A percentile compares a stretch with the other conserved stretches of the same genome.
Evolutionary conservation across 2,113 vertebrate genomes (phyloP).

Genomic region (Geococcyx californianus): DNA sequence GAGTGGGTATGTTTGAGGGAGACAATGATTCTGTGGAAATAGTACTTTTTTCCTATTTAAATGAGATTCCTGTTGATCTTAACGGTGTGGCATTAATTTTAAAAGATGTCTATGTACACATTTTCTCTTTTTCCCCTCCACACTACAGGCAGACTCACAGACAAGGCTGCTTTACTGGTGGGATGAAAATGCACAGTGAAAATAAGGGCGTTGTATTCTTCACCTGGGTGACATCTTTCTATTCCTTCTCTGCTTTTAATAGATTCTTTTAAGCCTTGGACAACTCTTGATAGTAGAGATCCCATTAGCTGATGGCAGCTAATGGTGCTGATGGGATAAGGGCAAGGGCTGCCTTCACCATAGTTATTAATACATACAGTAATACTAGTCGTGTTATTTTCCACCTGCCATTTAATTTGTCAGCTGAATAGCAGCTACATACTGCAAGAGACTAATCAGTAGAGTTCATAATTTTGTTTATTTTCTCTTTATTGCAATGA

Average conservation of each 20-base stretch:
- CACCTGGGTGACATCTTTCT: background rate
- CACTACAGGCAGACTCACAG: background rate
- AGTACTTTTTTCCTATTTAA: background rate
- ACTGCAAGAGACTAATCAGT: background rate
- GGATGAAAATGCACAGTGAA: conserved; percentile 1
- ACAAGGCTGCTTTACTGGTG: background rate
- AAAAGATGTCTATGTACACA: background rate
- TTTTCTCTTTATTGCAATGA: background rate
- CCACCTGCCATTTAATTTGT: background rate
- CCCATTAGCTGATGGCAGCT: background rate
- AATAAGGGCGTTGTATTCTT: background rate
- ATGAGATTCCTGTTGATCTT: conserved; percentile 7
- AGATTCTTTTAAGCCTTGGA: background rate
- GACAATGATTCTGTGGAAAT: background rate
- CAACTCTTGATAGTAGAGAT: background rate
- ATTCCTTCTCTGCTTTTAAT: conserved; percentile 2
- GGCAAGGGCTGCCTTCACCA: background rate
- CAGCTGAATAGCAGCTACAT: background rate
- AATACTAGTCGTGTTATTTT: background rate
- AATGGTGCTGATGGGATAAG: background rate
- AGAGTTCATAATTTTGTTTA: background rate
- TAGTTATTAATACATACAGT: background rate
- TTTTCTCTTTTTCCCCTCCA: background rate
- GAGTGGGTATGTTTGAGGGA: background rate
- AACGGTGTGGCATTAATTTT: background rate